phyloP scores from a whole-genome alignment of 2,797 vertebrate species.

The Staurois parvus region DNA sequence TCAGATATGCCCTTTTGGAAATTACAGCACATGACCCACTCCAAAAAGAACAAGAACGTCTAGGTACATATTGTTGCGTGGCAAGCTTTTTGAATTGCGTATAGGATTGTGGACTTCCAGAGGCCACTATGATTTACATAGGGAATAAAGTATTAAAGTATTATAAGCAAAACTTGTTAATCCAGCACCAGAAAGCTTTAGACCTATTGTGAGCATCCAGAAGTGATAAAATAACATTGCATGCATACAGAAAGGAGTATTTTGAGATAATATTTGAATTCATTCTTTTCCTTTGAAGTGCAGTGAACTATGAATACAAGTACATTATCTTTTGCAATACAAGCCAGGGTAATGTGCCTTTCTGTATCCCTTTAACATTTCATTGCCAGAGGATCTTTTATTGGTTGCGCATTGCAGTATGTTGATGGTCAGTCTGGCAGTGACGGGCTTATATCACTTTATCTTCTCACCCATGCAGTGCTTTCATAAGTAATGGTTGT shows the following conservation, averaged over 20 bases:
- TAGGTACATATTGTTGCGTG: no score
- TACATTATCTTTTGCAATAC: conserved; percentile 43
- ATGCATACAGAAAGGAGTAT: conserved; percentile 19
- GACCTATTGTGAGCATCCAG: neutral
- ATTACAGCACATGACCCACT: no score
- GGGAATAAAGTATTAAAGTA: neutral
- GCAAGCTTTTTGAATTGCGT: no score
- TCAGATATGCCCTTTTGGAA: no score
- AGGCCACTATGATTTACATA: neutral
- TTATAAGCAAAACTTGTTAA: conserved; percentile 7
- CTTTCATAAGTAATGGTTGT: conserved; percentile 60
- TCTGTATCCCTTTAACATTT: conserved; percentile 42
- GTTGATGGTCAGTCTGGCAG: conserved; percentile 58
- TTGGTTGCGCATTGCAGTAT: conserved; percentile 60
- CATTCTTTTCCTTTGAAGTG: conserved; percentile 40
- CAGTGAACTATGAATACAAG: conserved; percentile 36
- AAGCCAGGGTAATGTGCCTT: conserved; percentile 22
- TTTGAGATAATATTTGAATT: conserved; percentile 40
- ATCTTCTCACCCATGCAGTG: conserved; percentile 63
- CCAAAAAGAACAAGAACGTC: no score
- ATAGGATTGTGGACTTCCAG: neutral
- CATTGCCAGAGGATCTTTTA: conserved; percentile 49
- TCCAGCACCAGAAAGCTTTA: neutral
- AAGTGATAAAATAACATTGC: neutral
- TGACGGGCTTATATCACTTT: conserved; percentile 58